Percentiles rank a stretch among this genome's conserved stretches.
Evolutionary conservation across 2,888 invertebrate genomes (phyloP).

Genomic region (Euplexia lucipara): DNA sequence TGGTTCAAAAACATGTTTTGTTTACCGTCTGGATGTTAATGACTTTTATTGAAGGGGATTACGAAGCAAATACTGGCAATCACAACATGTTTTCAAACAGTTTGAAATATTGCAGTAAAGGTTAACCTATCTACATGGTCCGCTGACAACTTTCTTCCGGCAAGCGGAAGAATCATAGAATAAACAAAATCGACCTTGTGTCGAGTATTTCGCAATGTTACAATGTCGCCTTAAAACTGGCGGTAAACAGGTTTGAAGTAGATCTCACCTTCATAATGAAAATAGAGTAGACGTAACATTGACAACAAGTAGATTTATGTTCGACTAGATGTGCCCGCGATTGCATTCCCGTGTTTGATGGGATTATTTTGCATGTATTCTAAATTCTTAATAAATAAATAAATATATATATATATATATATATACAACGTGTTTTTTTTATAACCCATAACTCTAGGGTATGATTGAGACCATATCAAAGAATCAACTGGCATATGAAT

Average conservation of each 20-base stretch:
- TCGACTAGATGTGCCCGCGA: no score
- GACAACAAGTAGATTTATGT: constrained; percentile 62
- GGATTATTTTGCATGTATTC: no score
- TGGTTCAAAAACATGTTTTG: constrained; percentile 47
- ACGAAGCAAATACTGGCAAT: constrained; percentile 20
- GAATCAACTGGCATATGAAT: no score
- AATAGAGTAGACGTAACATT: constrained; percentile 67
- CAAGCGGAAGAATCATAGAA: constrained; percentile 33
- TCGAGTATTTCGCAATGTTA: constrained; percentile 50
- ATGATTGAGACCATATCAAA: no score
- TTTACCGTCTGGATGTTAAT: constrained; percentile 51
- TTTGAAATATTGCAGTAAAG: constrained; percentile 28
- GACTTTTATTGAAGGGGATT: constrained; percentile 47
- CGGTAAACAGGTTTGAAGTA: constrained; percentile 50
- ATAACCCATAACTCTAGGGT: no score
- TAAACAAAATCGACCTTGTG: constrained; percentile 52
- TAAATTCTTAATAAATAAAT: no score
- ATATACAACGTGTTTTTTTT: no score
- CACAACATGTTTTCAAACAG: constrained; percentile 48
- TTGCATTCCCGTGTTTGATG: no score
- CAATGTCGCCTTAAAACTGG: constrained; percentile 57
- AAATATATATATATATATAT: no score
- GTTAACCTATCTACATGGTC: constrained; percentile 19
- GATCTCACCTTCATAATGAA: constrained; percentile 67
- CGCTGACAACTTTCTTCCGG: constrained; percentile 48